Percentiles rank a stretch among this genome's conserved stretches.
phyloP scores from a whole-genome alignment of 37 sponge, comb jelly and placozoan genomes.

The Oopsacas minuta region DNA sequence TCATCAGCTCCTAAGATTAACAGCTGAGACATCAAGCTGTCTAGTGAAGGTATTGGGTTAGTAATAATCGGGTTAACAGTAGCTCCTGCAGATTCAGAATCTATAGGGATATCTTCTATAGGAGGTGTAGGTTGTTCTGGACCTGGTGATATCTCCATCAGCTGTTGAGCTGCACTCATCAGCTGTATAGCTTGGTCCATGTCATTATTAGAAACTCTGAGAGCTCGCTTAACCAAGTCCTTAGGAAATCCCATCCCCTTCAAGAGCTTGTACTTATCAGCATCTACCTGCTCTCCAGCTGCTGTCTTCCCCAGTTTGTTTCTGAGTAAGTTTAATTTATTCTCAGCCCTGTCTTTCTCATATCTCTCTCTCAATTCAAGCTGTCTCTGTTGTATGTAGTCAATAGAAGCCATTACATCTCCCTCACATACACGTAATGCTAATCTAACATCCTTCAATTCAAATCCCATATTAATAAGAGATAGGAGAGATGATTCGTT shows the following conservation, averaged over 20 bases:
- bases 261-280: background rate
- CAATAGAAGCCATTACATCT: background rate
- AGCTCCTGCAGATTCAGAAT: background rate
- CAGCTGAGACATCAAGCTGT: background rate
- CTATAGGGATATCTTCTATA: background rate
- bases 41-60: background rate
- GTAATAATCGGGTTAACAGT: background rate
- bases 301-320: background rate
- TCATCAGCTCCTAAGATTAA: background rate
- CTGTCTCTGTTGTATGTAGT: background rate
- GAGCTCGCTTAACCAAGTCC: background rate
- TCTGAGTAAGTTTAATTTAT: background rate
- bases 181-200: background rate
- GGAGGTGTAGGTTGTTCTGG: background rate
- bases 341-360: background rate
- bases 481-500: background rate
- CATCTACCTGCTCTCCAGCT: background rate
- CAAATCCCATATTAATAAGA: background rate
- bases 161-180: constrained; percentile 18
- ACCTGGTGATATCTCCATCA: background rate
- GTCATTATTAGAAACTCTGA: background rate
- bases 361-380: background rate
- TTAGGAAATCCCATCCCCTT: constrained; percentile 13
- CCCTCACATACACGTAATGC: constrained; percentile 3
- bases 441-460: background rate